These are phyloP conservation scores for Gobio gobio DNA, from an alignment of 2,113 vertebrate genomes.

Conservation along the genomic window DNA sequence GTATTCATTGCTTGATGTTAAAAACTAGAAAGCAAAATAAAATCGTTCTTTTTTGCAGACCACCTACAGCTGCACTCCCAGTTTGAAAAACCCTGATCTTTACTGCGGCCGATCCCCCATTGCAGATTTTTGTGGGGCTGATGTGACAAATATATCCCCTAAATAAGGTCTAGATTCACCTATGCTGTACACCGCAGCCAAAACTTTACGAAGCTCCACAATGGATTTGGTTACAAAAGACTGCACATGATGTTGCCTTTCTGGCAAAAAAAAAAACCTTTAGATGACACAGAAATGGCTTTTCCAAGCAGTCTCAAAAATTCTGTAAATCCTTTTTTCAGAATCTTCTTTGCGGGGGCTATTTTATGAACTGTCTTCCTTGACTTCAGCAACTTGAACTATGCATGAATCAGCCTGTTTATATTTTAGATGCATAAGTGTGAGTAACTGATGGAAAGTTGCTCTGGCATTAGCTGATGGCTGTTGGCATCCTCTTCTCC, in stretches of 20 bases:
- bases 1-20: too few species aligned
- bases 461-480: conserved; percentile 20
- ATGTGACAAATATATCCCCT: not conserved
- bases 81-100: too few species aligned
- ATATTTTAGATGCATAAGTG: not conserved
- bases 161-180: not conserved
- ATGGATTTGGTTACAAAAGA: not conserved
- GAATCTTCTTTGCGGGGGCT: not conserved
- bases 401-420: conserved; percentile 11
- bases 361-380: conserved; percentile 5
- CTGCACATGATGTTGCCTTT: conserved; percentile 1
- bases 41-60: too few species aligned
- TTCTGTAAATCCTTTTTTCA: not conserved
- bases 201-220: conserved; percentile 32
- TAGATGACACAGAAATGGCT: not conserved
- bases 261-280: not conserved
- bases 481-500: conserved; percentile 23
- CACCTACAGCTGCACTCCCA: too few species aligned
- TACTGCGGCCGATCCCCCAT: too few species aligned
- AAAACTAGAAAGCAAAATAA: too few species aligned
- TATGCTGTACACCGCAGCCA: not conserved
- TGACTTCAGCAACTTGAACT: conserved; percentile 10
- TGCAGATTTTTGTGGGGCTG: not conserved
- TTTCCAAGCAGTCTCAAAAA: not conserved
- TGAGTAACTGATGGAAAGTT: conserved; percentile 19